Evolutionary conservation across 2,113 vertebrate genomes (phyloP).

Genomic region (Verasper variegatus): DNA sequence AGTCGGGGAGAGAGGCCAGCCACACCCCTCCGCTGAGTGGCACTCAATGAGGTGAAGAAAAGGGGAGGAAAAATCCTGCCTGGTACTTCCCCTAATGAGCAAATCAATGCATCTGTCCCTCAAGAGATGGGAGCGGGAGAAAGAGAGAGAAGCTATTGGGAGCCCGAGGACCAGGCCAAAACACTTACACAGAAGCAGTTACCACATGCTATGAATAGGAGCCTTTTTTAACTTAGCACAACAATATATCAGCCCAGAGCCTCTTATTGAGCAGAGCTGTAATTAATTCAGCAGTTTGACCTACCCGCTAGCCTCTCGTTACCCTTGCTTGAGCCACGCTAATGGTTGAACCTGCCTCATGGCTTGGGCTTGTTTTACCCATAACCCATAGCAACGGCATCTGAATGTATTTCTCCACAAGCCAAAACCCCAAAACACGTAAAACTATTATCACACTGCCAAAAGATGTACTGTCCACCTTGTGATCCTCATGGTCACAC

Average conservation of each 20-base stretch:
- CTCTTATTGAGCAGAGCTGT: constrained; percentile 71
- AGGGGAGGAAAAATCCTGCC: constrained; percentile 70
- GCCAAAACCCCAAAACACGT: constrained; percentile 25
- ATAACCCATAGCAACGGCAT: constrained; percentile 59
- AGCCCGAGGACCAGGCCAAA: constrained; percentile 78
- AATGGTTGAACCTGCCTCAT: constrained; percentile 66
- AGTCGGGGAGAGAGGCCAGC: constrained; percentile 81
- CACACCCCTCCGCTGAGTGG: constrained; percentile 82
- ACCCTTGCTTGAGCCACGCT: constrained; percentile 51
- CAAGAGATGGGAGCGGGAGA: constrained; percentile 72
- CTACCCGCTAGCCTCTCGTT: constrained; percentile 71
- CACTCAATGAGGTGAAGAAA: constrained; percentile 79
- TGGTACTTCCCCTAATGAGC: constrained; percentile 82
- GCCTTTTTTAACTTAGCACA: constrained; percentile 82
- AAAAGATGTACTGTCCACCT: constrained; percentile 20
- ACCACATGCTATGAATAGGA: constrained; percentile 80
- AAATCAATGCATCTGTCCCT: constrained; percentile 85
- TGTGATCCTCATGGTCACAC: constrained; percentile 11
- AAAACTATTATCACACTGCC: constrained; percentile 25
- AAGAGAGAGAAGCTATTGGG: constrained; percentile 70
- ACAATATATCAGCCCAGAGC: constrained; percentile 77
- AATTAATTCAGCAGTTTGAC: constrained; percentile 84
- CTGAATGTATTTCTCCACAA: constrained; percentile 43
- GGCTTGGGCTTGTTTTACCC: constrained; percentile 48
- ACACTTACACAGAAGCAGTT: constrained; percentile 81